These are phyloP conservation scores for Dermochelys coriacea DNA, from an alignment of 2,797 vertebrate genomes.

Conservation along the genomic window DNA sequence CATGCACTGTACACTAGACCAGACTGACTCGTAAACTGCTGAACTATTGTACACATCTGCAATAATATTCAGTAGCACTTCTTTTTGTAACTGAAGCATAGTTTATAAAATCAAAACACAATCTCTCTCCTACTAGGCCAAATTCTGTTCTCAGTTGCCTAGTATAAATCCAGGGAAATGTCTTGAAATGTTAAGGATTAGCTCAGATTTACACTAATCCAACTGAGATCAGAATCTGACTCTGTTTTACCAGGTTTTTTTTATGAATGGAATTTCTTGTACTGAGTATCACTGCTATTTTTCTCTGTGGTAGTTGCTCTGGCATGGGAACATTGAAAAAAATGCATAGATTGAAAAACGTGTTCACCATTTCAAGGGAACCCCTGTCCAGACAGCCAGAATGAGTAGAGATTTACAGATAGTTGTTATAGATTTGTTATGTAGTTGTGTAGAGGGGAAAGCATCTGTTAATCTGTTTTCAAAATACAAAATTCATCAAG, in stretches of 20 bases:
- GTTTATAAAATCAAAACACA: neutral
- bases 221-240: neutral
- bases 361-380: constrained; percentile 47
- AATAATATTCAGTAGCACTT: neutral
- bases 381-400: constrained; percentile 38
- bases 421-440: constrained; percentile 56
- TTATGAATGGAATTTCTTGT: constrained; percentile 35
- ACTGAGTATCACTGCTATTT: neutral
- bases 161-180: neutral
- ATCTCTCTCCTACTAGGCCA: neutral
- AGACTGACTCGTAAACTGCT: neutral
- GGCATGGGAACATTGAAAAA: constrained; percentile 35
- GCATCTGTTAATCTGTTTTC: constrained; percentile 47
- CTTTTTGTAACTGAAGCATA: neutral
- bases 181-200: fast-evolving
- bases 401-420: constrained; percentile 43
- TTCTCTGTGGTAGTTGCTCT: constrained; percentile 14
- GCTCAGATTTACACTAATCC: neutral
- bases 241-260: neutral
- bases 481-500: constrained; percentile 42
- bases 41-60: constrained; percentile 9
- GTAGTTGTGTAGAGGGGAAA: constrained; percentile 17
- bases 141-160: neutral
- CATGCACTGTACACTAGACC: neutral
- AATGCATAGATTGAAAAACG: constrained; percentile 29